Percentiles rank a stretch among this genome's conserved stretches.
Evolutionary conservation across 2,113 vertebrate genomes (phyloP).

Genomic region (Seriola quinqueradiata): DNA sequence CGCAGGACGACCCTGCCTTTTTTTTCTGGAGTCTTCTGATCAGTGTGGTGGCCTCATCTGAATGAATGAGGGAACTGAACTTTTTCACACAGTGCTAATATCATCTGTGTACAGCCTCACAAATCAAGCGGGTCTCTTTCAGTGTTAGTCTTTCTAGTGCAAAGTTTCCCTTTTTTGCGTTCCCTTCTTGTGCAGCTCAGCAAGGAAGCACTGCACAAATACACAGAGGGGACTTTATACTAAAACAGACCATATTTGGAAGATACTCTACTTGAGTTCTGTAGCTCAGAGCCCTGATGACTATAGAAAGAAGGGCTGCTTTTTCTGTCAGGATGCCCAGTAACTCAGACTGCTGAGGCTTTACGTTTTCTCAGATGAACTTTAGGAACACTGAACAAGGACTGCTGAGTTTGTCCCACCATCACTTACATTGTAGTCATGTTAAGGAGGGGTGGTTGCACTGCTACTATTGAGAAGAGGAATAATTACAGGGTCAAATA

Average conservation of each 20-base stretch:
- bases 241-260: slow-evolving; percentile 10
- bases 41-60: neutral
- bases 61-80: neutral
- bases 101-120: neutral
- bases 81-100: neutral
- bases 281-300: neutral
- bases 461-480: neutral
- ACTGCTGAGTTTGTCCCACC: neutral
- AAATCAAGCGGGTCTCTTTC: neutral
- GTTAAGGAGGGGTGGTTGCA: neutral
- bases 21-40: neutral
- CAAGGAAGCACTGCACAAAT: neutral
- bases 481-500: neutral
- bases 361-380: neutral
- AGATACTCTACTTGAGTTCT: neutral
- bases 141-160: neutral
- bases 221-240: neutral
- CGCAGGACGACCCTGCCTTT: neutral
- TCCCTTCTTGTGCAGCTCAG: neutral
- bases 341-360: neutral
- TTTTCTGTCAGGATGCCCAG: neutral
- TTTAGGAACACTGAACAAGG: neutral
- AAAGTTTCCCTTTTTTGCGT: neutral
- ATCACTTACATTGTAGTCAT: neutral
- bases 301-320: neutral